Base-by-base conservation (phyloP, 2,797 vertebrate species). In the Anniella stebbinsi region DNA sequence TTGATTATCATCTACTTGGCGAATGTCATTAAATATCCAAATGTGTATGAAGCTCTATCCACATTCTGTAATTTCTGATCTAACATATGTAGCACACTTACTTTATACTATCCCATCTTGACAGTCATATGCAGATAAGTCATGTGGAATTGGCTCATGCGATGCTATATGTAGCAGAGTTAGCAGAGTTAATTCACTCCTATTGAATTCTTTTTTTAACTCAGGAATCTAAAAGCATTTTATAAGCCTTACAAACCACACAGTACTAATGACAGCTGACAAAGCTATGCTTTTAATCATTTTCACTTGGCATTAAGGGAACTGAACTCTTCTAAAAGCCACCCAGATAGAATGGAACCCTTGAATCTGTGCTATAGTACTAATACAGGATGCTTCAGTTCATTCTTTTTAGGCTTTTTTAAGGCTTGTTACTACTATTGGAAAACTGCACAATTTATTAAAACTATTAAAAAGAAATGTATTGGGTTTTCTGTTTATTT, bases 141-240 rank as follows among this genome's bases (percentile, higher is more conserved):
- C 45, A 57, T 67, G 15, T 33, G 78, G 48, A 89, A 89, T 54
- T 51, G 76, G 48, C 23, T 77, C 28, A 41, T 78, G 12, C 41
- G 63, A 41, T 51, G 83, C 21, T 48, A 30, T 81, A 23, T 54
- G 13, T 54, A 81, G 45, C 60, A 80, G 66, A 80, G 45, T 88
- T 78, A 89, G 48, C 88, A 89, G 38, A 78, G 36, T n/a, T 70
- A 80, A 80, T 30, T 54, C n/a, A 83, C 12, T 67, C 45, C 21
- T 28, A 41, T 2, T 60, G 9, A 80, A 41, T 0, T 80, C 1
- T 0, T 92, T 95, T 96, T 93, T 96, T 0, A 4, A 67, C 38
- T 91, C 94, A 95, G 87, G 92, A 92, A 95, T 66, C 93, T 60
- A 93, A 91, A 92, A 88, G 54, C 84, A 86, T 89, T 92, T 92